Base-by-base conservation (phyloP, 2,888 invertebrate species). In the Tetranychus truncatus region DNA sequence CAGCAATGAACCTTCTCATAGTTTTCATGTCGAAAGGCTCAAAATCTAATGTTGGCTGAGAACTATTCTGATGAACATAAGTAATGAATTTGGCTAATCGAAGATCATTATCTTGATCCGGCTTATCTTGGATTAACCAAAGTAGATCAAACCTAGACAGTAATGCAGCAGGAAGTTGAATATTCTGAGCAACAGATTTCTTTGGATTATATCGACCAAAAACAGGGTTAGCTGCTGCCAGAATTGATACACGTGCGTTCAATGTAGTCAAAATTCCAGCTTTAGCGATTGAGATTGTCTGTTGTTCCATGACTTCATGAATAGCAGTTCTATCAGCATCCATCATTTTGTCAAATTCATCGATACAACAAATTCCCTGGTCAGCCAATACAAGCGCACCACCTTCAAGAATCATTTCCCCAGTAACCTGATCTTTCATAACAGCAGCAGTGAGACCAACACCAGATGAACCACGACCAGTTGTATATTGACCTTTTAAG, bases 341-440 rank as follows among this genome's bases (percentile, higher is more conserved):
- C 73, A 94, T 91, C 97, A 99, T 96, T 85, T 99, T 99, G 85
- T 99, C 99, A 83, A 99, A 99, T 85, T 99, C 99, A 83, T 99
- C 99, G 82, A 99, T 99, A 84, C 97, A 99, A 83, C 99, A 99
- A 76, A 80, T 76, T 74, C 96, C 96, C 82, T 92, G 91, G 84
- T 97, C 96, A 1, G 96, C 95, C 78, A 97, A 84, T 66, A 97
- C 97, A 55, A 99, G 84, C 15, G 99, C 95, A 8, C 99, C 99
- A 66, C 97, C 95, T 82, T 96, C 95, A 75, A 99, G 84, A 82
- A 90, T 91, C 94, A 97, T 95, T 86, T 99, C 95, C 1, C 94
- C 94, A 0, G 97, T 99, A 78, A 96, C 85, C 0, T 94, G 92
- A 84, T 99, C 99, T 85, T 95, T 97, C 87, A 96, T 88, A 0